These are phyloP conservation scores for Andrena flavipes DNA, from an alignment of 2,888 invertebrate genomes.

Conservation along the genomic window DNA sequence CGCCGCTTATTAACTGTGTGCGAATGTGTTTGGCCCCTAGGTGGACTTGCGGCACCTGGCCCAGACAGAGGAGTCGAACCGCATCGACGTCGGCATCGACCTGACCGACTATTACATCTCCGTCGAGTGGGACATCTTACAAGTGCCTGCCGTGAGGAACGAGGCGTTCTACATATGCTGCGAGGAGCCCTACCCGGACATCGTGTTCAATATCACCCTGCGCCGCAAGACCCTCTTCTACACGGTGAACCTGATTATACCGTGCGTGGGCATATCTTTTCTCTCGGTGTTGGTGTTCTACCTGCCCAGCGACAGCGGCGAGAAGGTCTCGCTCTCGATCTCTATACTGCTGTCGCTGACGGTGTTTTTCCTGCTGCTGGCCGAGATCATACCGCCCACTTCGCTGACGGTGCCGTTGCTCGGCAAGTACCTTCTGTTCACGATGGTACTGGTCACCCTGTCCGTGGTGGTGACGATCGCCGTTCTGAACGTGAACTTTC, in stretches of 20 bases:
- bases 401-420: slow-evolving; percentile 96
- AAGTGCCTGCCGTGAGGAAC: slow-evolving; percentile 95
- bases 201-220: slow-evolving; percentile 98
- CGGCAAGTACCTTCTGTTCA: slow-evolving; percentile 96
- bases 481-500: slow-evolving; percentile 96
- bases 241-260: slow-evolving; percentile 98
- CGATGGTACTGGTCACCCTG: slow-evolving; percentile 96
- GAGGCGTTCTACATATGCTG: slow-evolving; percentile 98
- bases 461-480: slow-evolving; percentile 97
- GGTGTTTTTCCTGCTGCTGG: slow-evolving; percentile 96
- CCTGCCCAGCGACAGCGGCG: slow-evolving; percentile 98
- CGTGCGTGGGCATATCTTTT: slow-evolving; percentile 98
- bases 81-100: slow-evolving; percentile 96
- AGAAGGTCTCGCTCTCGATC: slow-evolving; percentile 98
- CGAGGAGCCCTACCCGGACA: slow-evolving; percentile 98
- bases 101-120: slow-evolving; percentile 97
- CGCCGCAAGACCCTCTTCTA: slow-evolving; percentile 98
- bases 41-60: slow-evolving; percentile 95
- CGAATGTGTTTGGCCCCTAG: slow-evolving; percentile 85
- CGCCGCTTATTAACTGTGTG: neutral
- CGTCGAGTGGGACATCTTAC: slow-evolving; percentile 99
- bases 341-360: slow-evolving; percentile 96
- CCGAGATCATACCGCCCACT: slow-evolving; percentile 97
- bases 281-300: slow-evolving; percentile 99
- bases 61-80: slow-evolving; percentile 94